Conservation (phyloP, 2,113 vertebrate genomes). For the Sterrhoptilus dennistouni region DNA sequence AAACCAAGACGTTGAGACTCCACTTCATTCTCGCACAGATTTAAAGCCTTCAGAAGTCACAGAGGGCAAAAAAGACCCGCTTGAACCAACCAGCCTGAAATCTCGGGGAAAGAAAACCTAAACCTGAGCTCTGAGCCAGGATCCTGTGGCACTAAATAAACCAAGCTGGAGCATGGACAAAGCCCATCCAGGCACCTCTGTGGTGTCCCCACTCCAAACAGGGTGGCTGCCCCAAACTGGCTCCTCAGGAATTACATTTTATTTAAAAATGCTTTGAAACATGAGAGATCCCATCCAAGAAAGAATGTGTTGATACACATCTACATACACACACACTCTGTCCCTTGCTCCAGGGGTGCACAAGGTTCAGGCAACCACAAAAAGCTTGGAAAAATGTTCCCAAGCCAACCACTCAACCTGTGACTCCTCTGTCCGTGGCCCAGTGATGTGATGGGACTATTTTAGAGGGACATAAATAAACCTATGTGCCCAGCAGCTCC, state of each 20-base stretch:
- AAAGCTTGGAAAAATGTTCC: neutral
- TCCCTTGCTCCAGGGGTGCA: neutral
- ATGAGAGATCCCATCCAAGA: neutral
- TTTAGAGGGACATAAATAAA: neutral
- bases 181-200: neutral
- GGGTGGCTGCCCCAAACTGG: neutral
- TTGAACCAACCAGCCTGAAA: too few relatives aligned
- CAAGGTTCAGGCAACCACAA: neutral
- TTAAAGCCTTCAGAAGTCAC: too few relatives aligned
- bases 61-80: too few relatives aligned
- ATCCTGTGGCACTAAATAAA: neutral
- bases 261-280: neutral
- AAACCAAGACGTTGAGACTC: too few relatives aligned
- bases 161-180: neutral
- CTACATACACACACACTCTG: neutral
- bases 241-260: neutral
- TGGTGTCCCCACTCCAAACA: neutral
- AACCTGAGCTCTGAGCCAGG: neutral
- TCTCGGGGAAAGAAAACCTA: too few relatives aligned
- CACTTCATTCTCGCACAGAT: too few relatives aligned
- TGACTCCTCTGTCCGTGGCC: fast-evolving
- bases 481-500: neutral
- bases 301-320: neutral
- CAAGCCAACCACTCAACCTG: neutral
- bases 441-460: neutral